A percentile compares a stretch with the other conserved stretches of the same genome.
Evolutionary conservation across 2,888 invertebrate species (phyloP).

Genomic region (Eueremaeus valkanovi): DNA sequence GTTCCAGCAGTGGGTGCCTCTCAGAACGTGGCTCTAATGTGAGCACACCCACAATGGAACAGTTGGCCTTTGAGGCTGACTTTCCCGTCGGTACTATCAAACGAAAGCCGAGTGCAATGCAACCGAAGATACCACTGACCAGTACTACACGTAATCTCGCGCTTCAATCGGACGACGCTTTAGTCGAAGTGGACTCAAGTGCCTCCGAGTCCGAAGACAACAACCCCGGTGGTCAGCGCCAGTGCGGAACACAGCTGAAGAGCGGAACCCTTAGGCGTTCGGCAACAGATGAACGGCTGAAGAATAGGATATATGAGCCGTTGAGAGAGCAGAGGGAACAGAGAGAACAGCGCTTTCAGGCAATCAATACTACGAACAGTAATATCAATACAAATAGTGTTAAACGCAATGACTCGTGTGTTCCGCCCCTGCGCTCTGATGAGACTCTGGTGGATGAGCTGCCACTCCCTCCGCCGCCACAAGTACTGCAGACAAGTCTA

Average conservation of each 20-base stretch:
- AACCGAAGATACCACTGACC: constrained; percentile 82
- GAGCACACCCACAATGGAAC: constrained; percentile 45
- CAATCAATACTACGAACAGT: neutral
- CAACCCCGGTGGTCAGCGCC: constrained; percentile 19
- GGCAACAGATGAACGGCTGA: constrained; percentile 45
- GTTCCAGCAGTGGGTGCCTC: constrained; percentile 73
- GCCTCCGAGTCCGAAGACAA: constrained; percentile 40
- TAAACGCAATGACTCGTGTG: neutral
- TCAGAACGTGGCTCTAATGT: constrained; percentile 51
- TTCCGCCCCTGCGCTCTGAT: constrained; percentile 35
- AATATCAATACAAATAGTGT: neutral
- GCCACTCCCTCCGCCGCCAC: constrained; percentile 68
- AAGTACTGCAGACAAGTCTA: constrained; percentile 53
- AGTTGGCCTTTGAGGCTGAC: constrained; percentile 54
- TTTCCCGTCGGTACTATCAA: constrained; percentile 71
- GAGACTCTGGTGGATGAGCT: constrained; percentile 54
- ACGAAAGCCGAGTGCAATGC: constrained; percentile 71
- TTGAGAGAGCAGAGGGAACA: too few relatives aligned
- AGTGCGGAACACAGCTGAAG: constrained; percentile 41
- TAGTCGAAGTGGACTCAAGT: constrained; percentile 47
- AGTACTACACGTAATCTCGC: constrained; percentile 84
- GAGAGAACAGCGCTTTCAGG: constrained; percentile 35
- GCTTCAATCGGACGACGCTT: constrained; percentile 67
- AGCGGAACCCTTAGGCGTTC: constrained; percentile 45
- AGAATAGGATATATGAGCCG: constrained; percentile 40